A percentile compares a stretch with the other conserved stretches of the same genome.
Conservation (phyloP, 2,113 vertebrate species). For the Chionodraco myersi region DNA sequence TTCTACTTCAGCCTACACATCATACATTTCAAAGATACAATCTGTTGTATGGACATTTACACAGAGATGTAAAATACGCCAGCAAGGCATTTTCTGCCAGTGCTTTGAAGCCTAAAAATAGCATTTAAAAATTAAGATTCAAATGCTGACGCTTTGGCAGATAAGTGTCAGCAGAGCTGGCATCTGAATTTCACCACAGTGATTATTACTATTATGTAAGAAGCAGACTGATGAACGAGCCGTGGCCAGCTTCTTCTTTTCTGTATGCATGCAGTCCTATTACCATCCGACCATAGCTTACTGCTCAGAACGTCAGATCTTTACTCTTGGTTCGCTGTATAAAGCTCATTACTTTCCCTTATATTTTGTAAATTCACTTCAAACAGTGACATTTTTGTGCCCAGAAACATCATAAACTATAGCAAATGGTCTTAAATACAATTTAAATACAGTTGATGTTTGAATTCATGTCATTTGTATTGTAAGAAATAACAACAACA, state of each 20-base stretch:
- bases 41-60: neutral
- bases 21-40: neutral
- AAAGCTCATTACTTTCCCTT: neutral
- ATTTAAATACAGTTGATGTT: no score
- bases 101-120: constrained; percentile 41
- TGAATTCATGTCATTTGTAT: no score
- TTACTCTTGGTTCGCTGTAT: neutral
- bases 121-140: constrained; percentile 41
- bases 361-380: neutral
- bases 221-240: constrained; percentile 33
- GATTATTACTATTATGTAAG: constrained; percentile 58
- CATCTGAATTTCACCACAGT: constrained; percentile 45
- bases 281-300: neutral
- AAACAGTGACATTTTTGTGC: neutral
- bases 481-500: no score
- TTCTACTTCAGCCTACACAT: neutral
- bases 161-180: constrained; percentile 45
- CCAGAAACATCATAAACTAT: neutral
- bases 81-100: neutral
- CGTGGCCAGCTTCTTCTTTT: constrained; percentile 8
- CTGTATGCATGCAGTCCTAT: neutral
- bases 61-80: neutral
- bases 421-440: no score
- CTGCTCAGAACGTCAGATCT: neutral
- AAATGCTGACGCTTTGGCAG: constrained; percentile 48